phyloP scores from a whole-genome alignment of 2,888 invertebrate genomes.

The Plagodis dolabraria region DNA sequence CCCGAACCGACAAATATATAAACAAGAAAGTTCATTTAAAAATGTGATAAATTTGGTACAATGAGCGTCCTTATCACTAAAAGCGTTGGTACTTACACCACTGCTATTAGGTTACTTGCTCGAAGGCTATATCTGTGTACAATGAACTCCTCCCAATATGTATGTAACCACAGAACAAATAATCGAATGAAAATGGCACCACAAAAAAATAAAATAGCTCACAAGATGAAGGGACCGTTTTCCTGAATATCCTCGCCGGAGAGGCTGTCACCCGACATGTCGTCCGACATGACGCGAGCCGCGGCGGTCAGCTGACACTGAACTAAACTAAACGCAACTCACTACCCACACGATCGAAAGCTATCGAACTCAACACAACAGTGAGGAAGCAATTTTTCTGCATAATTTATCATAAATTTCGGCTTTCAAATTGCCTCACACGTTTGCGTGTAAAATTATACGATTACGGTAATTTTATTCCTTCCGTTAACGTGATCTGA shows the following conservation, averaged over 20 bases:
- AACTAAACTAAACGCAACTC: conserved; percentile 58
- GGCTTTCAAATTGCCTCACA: conserved; percentile 45
- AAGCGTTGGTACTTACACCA: too few species aligned
- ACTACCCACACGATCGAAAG: conserved; percentile 42
- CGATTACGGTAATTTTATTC: conserved; percentile 30
- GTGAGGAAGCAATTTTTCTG: conserved; percentile 50
- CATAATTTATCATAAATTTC: conserved; percentile 53
- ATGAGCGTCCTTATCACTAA: too few species aligned
- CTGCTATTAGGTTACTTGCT: too few species aligned
- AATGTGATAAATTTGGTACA: too few species aligned
- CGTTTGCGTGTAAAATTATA: conserved; percentile 35
- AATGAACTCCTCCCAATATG: too few species aligned
- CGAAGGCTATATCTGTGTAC: too few species aligned
- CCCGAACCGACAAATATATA: too few species aligned
- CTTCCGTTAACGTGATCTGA: conserved; percentile 19
- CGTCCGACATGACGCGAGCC: conserved; percentile 51
- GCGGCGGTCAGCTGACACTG: conserved; percentile 54
- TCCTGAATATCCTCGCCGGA: conserved; percentile 47
- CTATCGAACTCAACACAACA: conserved; percentile 30
- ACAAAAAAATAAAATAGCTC: conserved; percentile 41
- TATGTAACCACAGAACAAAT: background rate
- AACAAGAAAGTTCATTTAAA: too few species aligned
- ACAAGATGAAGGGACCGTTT: conserved; percentile 53
- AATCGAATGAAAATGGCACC: too few species aligned
- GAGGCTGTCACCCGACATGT: conserved; percentile 66